These are phyloP conservation scores for Xiphophorus couchianus DNA, from an alignment of 2,113 vertebrate species.

Conservation along the genomic window DNA sequence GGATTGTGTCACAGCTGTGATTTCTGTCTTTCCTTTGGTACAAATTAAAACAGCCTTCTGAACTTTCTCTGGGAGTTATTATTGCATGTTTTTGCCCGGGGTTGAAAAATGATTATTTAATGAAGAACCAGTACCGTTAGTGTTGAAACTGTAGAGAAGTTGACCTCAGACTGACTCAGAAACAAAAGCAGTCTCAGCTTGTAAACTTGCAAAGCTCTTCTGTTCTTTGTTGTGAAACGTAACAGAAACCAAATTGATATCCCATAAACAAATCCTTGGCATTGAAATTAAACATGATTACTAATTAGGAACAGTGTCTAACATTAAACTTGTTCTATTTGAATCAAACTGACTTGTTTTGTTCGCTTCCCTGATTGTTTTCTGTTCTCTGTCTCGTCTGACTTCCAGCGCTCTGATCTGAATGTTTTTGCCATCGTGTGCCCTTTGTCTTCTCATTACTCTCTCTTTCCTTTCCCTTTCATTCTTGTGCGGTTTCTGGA, in stretches of 20 bases:
- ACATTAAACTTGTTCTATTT: constrained; percentile 28
- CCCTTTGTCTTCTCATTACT: constrained; percentile 33
- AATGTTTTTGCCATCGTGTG: constrained; percentile 21
- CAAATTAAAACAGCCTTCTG: no score
- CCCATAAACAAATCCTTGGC: constrained; percentile 53
- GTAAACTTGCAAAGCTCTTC: constrained; percentile 18
- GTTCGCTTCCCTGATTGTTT: constrained; percentile 30
- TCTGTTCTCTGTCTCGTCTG: constrained; percentile 3
- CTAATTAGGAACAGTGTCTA: constrained; percentile 48
- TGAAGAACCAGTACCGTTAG: not conserved
- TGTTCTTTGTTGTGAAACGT: constrained; percentile 36
- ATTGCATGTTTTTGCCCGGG: not conserved
- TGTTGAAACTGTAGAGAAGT: not conserved
- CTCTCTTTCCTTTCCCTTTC: constrained; percentile 27
- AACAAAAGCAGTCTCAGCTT: constrained; percentile 18
- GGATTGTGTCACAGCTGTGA: not conserved
- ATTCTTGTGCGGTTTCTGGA: constrained; percentile 40
- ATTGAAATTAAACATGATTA: constrained; percentile 43
- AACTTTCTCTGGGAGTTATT: not conserved
- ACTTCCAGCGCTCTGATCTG: constrained; percentile 6
- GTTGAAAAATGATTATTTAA: not conserved
- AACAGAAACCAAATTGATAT: constrained; percentile 37
- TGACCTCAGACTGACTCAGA: constrained; percentile 29
- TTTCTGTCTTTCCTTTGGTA: not conserved
- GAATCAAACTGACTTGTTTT: constrained; percentile 33